Conservation (phyloP, 2,113 vertebrate genomes). For the Drymodes brunneopygia region DNA sequence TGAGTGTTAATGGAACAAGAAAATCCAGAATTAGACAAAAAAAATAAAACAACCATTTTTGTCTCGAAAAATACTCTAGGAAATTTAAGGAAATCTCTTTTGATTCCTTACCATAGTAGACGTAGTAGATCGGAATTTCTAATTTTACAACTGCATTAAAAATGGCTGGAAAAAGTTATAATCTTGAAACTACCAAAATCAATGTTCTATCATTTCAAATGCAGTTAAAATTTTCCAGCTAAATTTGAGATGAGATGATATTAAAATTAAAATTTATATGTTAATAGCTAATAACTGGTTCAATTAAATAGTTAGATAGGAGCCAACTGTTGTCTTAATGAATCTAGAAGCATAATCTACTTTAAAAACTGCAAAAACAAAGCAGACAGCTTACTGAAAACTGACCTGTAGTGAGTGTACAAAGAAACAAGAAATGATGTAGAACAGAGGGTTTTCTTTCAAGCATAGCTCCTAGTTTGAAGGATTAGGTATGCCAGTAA, state of each 20-base stretch:
- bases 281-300: background rate
- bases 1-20: background rate
- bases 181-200: background rate
- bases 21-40: background rate
- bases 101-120: background rate
- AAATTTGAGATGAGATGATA: background rate
- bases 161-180: background rate
- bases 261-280: background rate
- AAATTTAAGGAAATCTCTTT: background rate
- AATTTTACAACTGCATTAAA: background rate
- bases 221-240: background rate
- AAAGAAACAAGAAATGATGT: rapidly evolving
- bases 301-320: background rate
- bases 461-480: background rate
- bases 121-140: background rate
- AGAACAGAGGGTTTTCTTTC: background rate
- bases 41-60: background rate
- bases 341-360: background rate
- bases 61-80: background rate
- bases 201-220: background rate
- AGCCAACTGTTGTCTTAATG: background rate
- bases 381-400: background rate
- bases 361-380: background rate
- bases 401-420: background rate
- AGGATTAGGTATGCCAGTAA: background rate